A percentile compares a stretch with the other conserved stretches of the same genome.
Evolutionary conservation across 2,797 vertebrate species (phyloP).

Genomic region (Anomalospiza imberbis): DNA sequence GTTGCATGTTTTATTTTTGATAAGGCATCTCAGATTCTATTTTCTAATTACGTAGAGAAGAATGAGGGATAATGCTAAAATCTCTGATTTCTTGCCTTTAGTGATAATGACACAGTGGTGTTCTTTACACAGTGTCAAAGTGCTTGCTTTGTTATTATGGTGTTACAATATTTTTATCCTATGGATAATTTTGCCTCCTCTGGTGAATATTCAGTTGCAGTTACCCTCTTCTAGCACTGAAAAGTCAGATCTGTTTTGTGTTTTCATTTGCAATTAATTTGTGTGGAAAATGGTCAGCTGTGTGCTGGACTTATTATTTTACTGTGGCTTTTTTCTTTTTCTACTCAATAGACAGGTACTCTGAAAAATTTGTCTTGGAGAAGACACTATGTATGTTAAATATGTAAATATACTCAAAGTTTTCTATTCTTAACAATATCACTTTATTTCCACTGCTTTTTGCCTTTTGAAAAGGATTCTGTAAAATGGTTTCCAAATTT

Average conservation of each 20-base stretch:
- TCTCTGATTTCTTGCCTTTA: neutral
- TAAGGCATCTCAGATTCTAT: neutral
- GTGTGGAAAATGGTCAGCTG: neutral
- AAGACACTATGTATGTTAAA: neutral
- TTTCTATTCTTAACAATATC: neutral
- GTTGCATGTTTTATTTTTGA: neutral
- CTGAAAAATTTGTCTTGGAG: neutral
- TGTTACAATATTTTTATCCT: neutral
- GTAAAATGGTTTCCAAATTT: neutral
- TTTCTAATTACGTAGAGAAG: neutral
- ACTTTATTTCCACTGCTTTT: neutral
- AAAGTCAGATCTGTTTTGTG: neutral
- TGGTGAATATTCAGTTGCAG: neutral
- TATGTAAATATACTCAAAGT: neutral
- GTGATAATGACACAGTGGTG: neutral
- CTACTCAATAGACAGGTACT: neutral
- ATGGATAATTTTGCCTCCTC: neutral
- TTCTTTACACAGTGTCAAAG: neutral
- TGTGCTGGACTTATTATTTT: neutral
- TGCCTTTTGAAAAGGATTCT: neutral
- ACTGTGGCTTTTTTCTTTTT: neutral
- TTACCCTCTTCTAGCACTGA: neutral
- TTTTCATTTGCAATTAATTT: neutral
- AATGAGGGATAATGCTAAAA: neutral
- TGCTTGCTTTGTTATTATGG: neutral